These are phyloP conservation scores for Eustalomyia histrio DNA, from an alignment of 2,888 invertebrate genomes.

Conservation along the genomic window DNA sequence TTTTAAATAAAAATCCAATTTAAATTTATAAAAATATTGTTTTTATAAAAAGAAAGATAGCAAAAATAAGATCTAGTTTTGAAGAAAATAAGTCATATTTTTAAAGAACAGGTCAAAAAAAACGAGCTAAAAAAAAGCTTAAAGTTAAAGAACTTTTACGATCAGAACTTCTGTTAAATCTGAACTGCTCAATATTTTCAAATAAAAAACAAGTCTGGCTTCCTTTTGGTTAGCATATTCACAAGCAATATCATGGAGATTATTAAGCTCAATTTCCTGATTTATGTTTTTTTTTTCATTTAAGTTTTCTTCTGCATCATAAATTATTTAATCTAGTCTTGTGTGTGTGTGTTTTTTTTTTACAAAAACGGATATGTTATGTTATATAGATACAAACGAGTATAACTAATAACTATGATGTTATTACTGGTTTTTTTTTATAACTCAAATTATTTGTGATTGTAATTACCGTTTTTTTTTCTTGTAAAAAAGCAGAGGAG, in stretches of 20 bases:
- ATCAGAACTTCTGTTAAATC: too few species aligned
- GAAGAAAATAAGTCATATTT: too few species aligned
- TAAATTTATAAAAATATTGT: too few species aligned
- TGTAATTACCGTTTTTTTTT: slow-evolving; percentile 16
- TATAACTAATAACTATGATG: background rate
- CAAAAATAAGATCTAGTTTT: too few species aligned
- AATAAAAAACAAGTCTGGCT: too few species aligned
- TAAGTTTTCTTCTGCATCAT: background rate
- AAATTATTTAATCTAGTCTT: slow-evolving; percentile 9
- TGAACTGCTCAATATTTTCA: too few species aligned
- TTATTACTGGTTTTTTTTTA: slow-evolving; percentile 2
- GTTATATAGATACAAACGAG: background rate
- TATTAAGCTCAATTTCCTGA: slow-evolving; percentile 36
- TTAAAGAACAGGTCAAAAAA: too few species aligned
- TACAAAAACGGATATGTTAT: background rate
- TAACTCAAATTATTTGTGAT: slow-evolving; percentile 29
- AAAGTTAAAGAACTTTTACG: too few species aligned
- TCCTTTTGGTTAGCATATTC: too few species aligned
- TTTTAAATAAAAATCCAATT: too few species aligned
- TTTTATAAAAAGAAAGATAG: too few species aligned
- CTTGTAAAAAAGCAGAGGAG: slow-evolving; percentile 4
- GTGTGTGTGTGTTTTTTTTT: background rate
- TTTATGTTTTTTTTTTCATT: background rate
- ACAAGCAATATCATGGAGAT: background rate
- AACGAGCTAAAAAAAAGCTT: too few species aligned